Conservation (phyloP, 2,888 invertebrate species). For the Physocephala rufipes region DNA sequence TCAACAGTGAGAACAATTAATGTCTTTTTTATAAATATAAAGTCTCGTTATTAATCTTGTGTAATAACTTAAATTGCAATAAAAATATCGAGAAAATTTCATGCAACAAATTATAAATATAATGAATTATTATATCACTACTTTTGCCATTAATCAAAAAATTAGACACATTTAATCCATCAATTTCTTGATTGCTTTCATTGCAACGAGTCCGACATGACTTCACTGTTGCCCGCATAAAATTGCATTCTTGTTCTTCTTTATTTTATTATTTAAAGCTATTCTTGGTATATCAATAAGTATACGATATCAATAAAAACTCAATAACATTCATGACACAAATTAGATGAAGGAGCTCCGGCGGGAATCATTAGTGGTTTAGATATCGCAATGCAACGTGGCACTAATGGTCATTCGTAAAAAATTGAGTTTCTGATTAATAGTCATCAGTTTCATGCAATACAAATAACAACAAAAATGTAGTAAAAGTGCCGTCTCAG, state of each 20-base stretch:
- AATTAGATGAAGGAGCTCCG: neutral
- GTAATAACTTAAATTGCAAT: no score
- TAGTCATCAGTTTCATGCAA: slow-evolving; percentile 38
- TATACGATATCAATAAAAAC: neutral
- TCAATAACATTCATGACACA: no score
- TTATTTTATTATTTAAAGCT: no score
- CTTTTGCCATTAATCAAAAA: no score
- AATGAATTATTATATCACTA: no score
- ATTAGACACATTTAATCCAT: no score
- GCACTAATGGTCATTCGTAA: slow-evolving; percentile 29
- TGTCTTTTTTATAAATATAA: no score
- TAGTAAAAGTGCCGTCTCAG: neutral
- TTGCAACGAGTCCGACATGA: no score
- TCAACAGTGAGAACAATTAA: no score
- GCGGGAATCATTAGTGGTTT: neutral
- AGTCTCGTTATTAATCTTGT: no score
- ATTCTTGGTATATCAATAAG: slow-evolving; percentile 2
- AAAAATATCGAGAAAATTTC: no score
- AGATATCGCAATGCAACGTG: slow-evolving; percentile 29
- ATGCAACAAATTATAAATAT: no score
- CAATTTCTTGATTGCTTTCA: neutral
- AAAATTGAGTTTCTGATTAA: slow-evolving; percentile 58
- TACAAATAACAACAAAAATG: neutral
- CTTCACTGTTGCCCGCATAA: neutral
- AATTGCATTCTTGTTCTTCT: neutral